phyloP scores from a whole-genome alignment of 2,113 vertebrate genomes.

The Glaucomys volans region DNA sequence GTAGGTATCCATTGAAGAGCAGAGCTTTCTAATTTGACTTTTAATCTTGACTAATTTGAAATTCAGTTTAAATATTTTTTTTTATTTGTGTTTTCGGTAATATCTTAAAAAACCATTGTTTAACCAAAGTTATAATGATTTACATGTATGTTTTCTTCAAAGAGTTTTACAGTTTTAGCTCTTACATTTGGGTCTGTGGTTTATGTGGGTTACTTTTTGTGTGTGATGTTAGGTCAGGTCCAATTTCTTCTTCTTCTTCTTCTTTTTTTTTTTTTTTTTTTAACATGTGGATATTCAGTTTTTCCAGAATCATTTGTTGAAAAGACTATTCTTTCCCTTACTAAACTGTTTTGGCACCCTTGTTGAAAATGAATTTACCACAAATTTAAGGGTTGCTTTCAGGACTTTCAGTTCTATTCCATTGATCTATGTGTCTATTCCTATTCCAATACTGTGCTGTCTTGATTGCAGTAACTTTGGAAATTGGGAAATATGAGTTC shows the following conservation, averaged over 20 bases:
- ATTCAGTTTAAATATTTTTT: not conserved
- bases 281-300: not conserved
- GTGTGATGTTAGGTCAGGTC: not conserved
- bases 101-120: not conserved
- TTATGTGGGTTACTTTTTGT: not conserved
- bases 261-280: not conserved
- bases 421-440: not conserved
- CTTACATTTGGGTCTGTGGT: not conserved
- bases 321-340: not conserved
- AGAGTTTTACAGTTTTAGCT: not conserved
- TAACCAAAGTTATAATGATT: not conserved
- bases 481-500: not conserved
- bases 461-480: not conserved
- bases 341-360: not conserved
- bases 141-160: not conserved
- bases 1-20: not conserved
- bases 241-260: not conserved
- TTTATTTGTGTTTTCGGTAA: not conserved
- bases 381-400: not conserved
- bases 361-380: not conserved
- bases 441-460: not conserved
- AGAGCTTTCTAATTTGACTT: not conserved
- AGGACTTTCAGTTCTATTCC: not conserved
- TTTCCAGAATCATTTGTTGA: not conserved
- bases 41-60: not conserved